Percentiles rank a stretch among this genome's conserved stretches.
Evolutionary conservation across 37 sponge, comb jelly and placozoan genomes (phyloP).

Genomic region (Geodia barretti): DNA sequence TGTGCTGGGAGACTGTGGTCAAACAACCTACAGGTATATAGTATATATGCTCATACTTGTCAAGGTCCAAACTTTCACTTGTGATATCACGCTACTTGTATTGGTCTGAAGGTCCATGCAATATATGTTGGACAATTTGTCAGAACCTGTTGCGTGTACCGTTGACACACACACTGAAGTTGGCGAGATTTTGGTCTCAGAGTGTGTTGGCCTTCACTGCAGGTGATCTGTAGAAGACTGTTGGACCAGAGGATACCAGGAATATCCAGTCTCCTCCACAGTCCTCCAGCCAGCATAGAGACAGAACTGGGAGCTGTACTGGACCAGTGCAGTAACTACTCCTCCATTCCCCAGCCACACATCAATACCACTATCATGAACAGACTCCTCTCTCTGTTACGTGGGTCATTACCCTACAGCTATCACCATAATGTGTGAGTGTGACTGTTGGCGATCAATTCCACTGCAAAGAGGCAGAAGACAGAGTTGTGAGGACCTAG

Average conservation of each 20-base stretch:
- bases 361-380: background rate
- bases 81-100: no score
- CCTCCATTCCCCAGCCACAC: background rate
- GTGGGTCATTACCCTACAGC: background rate
- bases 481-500: no score
- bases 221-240: background rate
- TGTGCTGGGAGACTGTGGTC: conserved; percentile 36
- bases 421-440: no score
- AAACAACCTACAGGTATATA: conserved; percentile 57
- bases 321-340: background rate
- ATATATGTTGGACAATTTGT: no score
- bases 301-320: background rate
- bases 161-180: no score
- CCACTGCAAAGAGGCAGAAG: no score
- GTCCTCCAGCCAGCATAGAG: background rate
- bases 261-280: background rate
- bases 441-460: no score
- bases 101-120: no score
- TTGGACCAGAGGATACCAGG: background rate
- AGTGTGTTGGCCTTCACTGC: background rate
- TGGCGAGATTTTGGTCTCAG: no score
- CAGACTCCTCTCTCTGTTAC: background rate
- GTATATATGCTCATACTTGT: no score
- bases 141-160: no score
- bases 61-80: no score